Conservation (phyloP, 1,140 invertebrate species). For the Euwallacea fornicatus region DNA sequence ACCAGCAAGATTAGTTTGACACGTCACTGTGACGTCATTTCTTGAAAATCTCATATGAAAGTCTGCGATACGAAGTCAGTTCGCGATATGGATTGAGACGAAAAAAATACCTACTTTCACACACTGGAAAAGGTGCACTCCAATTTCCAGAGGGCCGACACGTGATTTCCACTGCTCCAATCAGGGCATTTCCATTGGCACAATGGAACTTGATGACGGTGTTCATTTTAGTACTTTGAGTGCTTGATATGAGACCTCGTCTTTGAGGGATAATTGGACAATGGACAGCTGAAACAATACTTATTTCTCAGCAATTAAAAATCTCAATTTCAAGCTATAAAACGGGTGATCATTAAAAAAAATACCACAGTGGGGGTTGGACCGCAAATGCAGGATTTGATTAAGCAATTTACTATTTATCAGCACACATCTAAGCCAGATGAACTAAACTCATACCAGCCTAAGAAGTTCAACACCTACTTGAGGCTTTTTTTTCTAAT, state of each 20-base stretch:
- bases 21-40: too few relatives aligned
- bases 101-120: slow-evolving; percentile 66
- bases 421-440: too few relatives aligned
- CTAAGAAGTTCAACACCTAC: background rate
- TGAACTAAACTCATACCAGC: background rate
- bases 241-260: slow-evolving; percentile 70
- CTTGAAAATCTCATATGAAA: too few relatives aligned
- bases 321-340: too few relatives aligned
- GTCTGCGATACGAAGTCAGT: too few relatives aligned
- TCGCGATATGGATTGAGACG: too few relatives aligned
- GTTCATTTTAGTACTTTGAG: slow-evolving; percentile 71
- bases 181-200: slow-evolving; percentile 77
- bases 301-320: background rate
- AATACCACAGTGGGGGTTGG: too few relatives aligned
- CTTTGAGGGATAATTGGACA: slow-evolving; percentile 70
- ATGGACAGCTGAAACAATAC: slow-evolving; percentile 64
- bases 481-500: background rate
- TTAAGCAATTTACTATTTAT: background rate
- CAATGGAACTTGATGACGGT: slow-evolving; percentile 75
- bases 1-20: too few relatives aligned
- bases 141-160: slow-evolving; percentile 83
- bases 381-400: background rate
- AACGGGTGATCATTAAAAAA: too few relatives aligned
- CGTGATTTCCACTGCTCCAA: slow-evolving; percentile 69
- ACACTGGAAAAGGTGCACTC: slow-evolving; percentile 77